Conservation (phyloP, 2,888 invertebrate genomes). For the Napeogenes sylphis region DNA sequence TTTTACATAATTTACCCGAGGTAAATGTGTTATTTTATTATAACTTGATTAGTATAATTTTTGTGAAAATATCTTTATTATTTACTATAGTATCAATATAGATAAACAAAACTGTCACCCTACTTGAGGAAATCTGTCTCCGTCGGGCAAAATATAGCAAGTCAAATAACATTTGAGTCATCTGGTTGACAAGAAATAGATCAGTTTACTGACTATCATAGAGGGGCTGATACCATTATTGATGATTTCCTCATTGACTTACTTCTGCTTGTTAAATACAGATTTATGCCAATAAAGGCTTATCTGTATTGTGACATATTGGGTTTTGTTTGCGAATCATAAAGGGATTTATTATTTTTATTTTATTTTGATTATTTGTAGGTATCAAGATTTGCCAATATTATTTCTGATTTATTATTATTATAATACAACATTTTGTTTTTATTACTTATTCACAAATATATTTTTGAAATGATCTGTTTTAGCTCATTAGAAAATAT, state of each 20-base stretch:
- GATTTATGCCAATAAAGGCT: constrained; percentile 16
- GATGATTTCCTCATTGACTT: constrained; percentile 18
- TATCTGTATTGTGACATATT: constrained; percentile 1
- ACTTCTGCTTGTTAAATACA: constrained; percentile 23
- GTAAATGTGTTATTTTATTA: too few relatives aligned
- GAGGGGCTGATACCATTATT: constrained; percentile 21
- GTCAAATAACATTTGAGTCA: constrained; percentile 29
- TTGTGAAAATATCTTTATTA: too few relatives aligned
- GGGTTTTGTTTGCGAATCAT: neutral
- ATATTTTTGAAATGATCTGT: too few relatives aligned
- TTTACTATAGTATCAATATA: neutral
- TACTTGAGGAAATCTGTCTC: constrained; percentile 34
- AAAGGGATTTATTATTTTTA: too few relatives aligned
- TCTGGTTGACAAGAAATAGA: constrained; percentile 18
- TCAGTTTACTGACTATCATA: constrained; percentile 20
- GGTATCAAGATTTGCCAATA: too few relatives aligned
- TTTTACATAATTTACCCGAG: too few relatives aligned
- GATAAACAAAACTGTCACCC: constrained; percentile 12
- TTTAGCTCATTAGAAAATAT: too few relatives aligned
- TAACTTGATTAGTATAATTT: too few relatives aligned
- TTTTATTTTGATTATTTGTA: too few relatives aligned
- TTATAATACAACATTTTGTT: too few relatives aligned
- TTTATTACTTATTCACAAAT: too few relatives aligned
- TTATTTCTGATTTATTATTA: too few relatives aligned
- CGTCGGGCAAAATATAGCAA: constrained; percentile 34